Evolutionary conservation across 1,140 invertebrate species (phyloP), one percentile per base, ranked within the genome.

Genomic region (Pristionchus pacificus): DNA sequence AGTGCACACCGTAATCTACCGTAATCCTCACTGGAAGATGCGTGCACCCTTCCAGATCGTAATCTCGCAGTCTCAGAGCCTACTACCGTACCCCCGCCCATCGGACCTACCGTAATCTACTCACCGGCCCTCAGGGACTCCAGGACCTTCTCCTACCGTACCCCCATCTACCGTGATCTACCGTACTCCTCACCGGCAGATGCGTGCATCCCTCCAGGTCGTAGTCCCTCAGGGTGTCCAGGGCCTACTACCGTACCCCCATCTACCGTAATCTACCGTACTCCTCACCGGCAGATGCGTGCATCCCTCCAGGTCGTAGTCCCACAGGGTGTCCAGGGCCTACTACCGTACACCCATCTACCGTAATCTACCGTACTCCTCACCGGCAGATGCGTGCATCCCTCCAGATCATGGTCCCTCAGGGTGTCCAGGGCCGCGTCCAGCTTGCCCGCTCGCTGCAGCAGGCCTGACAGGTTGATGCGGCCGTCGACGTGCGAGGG

Each of bases 391-490:
- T 77, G 64, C 2, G 75, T 70, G 57, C 80, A 80, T 15, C 38
- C 61, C 30, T 82, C 80, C 30, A 83, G 63, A 67, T 82, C 76
- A 27, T 76, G 73, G 31, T 78, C 79, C 30, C 73, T 82, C 13
- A 82, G 57, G 3, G 78, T 79, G 27, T 80, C 77, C 15, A 82
- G 66, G 1, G 80, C 80, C 55, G 57, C 29, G 28, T 82, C 80
- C 19, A 49, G 59, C 13, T 68, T 14, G 13, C 77, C 82, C 25
- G 80, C 63, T 49, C 78, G 68, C 58, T 83, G 81, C 19, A 81
- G 77, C 33, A 82, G 70, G 30, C 68, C 73, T 24, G 80, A 83
- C 27, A 82, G 67, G 69, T 83, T 83, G 14, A 82, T 82, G 25
- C 80, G 70, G 3, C 80, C 82, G 60, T 83, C 79, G 13, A 82